phyloP scores from a whole-genome alignment of 1,140 invertebrate species.

The Drosophila fuyamai region DNA sequence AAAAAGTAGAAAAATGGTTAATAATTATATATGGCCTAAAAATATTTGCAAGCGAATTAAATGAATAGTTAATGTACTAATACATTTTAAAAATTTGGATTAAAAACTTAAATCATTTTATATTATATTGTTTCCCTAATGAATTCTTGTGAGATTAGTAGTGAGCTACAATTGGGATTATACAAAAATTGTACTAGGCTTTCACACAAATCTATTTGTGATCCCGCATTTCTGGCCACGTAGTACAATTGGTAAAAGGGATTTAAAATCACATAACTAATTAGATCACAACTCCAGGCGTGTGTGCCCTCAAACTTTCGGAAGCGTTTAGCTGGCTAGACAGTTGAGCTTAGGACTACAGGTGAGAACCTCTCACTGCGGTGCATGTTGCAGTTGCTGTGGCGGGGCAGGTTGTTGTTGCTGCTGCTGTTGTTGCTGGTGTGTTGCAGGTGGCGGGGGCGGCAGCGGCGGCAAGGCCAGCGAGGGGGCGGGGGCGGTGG shows the following conservation, averaged over 20 bases:
- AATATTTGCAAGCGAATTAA: background rate
- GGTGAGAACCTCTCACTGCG: conserved; percentile 47
- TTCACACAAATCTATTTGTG: background rate
- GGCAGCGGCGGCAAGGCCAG: conserved; percentile 47
- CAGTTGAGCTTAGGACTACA: conserved; percentile 54
- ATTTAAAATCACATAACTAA: conserved; percentile 12
- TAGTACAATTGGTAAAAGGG: conserved; percentile 2
- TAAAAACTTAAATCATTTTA: too few relatives aligned
- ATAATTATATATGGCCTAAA: background rate
- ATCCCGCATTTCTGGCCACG: background rate
- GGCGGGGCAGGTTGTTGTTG: conserved; percentile 59
- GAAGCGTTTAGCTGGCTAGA: conserved; percentile 47
- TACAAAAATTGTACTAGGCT: background rate
- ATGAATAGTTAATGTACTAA: too few relatives aligned
- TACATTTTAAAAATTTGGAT: too few relatives aligned
- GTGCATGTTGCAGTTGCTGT: conserved; percentile 60
- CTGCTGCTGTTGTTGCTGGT: conserved; percentile 70
- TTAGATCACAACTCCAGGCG: conserved; percentile 40
- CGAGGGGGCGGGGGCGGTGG: conserved; percentile 47
- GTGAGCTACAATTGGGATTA: too few relatives aligned
- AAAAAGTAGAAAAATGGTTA: background rate
- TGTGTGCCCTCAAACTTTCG: conserved; percentile 24
- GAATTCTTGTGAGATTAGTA: background rate
- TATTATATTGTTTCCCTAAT: background rate
- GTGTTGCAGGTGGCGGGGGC: conserved; percentile 63